These are phyloP conservation scores for Zygogramma bicolorata DNA, from an alignment of 2,888 invertebrate genomes.

Conservation along the genomic window DNA sequence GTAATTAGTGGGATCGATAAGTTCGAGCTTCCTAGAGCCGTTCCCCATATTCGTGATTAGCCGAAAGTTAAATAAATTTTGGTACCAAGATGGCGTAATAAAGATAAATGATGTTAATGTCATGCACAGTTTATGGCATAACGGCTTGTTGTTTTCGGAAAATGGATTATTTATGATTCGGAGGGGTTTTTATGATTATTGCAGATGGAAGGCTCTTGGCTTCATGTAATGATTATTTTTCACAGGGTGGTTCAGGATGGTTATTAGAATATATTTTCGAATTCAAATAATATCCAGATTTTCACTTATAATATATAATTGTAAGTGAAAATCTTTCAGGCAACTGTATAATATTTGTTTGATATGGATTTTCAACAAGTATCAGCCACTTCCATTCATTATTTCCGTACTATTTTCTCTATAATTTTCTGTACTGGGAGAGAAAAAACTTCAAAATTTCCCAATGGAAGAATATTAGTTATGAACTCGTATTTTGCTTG, in stretches of 20 bases:
- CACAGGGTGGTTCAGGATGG: not conserved
- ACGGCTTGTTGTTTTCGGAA: constrained; percentile 35
- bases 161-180: constrained; percentile 31
- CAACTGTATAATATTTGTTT: no score
- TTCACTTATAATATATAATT: no score
- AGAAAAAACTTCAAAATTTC: no score
- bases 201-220: not conserved
- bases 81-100: constrained; percentile 41
- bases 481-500: no score
- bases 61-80: constrained; percentile 40
- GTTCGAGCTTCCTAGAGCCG: constrained; percentile 31
- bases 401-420: no score
- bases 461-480: no score
- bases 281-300: no score
- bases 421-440: no score
- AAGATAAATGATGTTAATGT: constrained; percentile 46
- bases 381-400: no score
- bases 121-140: constrained; percentile 39
- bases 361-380: no score
- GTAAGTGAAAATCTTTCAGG: no score
- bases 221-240: not conserved
- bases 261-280: not conserved
- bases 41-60: constrained; percentile 41
- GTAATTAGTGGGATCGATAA: constrained; percentile 38
- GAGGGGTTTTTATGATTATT: constrained; percentile 16